phyloP scores from a whole-genome alignment of 2,888 invertebrate genomes.

The Pecten maximus region DNA sequence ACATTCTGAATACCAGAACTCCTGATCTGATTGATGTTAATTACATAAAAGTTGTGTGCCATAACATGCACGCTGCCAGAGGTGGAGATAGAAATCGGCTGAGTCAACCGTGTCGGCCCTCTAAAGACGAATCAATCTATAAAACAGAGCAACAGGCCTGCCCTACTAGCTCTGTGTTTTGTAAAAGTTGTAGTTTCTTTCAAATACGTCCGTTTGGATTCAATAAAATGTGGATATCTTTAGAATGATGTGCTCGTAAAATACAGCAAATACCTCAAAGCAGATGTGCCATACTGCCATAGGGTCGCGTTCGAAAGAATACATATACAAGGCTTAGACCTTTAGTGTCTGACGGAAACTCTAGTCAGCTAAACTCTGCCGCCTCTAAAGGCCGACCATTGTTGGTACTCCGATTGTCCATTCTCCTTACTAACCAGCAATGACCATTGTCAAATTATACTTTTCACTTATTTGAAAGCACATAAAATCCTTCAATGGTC shows the following conservation, averaged over 20 bases:
- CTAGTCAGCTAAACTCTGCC: neutral
- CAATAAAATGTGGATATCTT: neutral
- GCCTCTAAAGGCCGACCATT: neutral
- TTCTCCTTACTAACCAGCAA: no score
- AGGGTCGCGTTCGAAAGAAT: neutral
- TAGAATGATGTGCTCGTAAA: neutral
- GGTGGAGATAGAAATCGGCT: neutral
- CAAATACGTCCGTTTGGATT: neutral
- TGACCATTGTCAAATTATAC: no score
- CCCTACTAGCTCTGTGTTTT: neutral
- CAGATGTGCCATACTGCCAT: neutral
- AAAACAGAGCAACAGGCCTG: neutral
- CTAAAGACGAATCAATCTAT: neutral
- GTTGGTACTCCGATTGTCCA: neutral
- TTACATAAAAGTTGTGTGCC: neutral
- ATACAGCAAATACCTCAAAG: neutral
- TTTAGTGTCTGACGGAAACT: neutral
- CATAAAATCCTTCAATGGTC: no score
- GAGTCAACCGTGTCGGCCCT: neutral
- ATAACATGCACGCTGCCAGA: neutral
- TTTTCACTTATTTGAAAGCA: no score
- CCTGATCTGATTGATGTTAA: neutral
- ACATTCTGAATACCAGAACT: neutral
- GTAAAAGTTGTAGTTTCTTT: neutral
- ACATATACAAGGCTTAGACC: neutral